Conservation (phyloP, 64 coral and sea anemone species). For the Dendronephthya gigantea region DNA sequence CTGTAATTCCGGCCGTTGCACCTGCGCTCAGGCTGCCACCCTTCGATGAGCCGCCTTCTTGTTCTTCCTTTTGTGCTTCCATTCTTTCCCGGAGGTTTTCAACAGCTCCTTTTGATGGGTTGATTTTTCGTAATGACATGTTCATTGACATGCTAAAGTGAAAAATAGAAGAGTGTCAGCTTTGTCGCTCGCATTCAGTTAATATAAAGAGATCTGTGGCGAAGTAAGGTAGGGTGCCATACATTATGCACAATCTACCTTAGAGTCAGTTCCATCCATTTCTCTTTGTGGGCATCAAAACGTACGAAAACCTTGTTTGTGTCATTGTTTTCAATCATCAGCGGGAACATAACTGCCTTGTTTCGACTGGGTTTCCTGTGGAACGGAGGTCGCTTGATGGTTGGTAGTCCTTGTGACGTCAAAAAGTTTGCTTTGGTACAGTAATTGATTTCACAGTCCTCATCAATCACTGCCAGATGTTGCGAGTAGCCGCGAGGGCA, state of each 20-base stretch:
- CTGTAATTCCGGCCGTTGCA: slow-evolving; percentile 45
- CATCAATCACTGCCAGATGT: slow-evolving; percentile 65
- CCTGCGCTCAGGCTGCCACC: slow-evolving; percentile 30
- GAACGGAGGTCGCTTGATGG: slow-evolving; percentile 67
- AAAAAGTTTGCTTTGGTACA: slow-evolving; percentile 55
- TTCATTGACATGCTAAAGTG: slow-evolving; percentile 34
- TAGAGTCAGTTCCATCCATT: slow-evolving; percentile 53
- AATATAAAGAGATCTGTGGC: no score
- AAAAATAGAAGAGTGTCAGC: background rate
- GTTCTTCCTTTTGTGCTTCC: background rate
- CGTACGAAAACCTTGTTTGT: slow-evolving; percentile 34
- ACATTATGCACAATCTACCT: slow-evolving; percentile 2
- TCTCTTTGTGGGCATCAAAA: slow-evolving; percentile 20
- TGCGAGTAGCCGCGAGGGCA: slow-evolving; percentile 82
- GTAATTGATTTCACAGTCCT: slow-evolving; percentile 70
- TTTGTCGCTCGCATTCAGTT: no score
- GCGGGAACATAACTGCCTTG: slow-evolving; percentile 51
- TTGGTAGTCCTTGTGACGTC: slow-evolving; percentile 44
- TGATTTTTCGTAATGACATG: slow-evolving; percentile 18
- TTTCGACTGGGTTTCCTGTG: slow-evolving; percentile 32
- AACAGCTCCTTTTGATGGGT: slow-evolving; percentile 27
- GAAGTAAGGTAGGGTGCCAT: background rate
- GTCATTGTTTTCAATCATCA: slow-evolving; percentile 67
- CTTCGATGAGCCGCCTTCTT: background rate
- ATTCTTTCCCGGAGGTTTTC: slow-evolving; percentile 33